These are phyloP conservation scores for Alviniconcha strummeri DNA, from an alignment of 2,888 invertebrate species.

Conservation along the genomic window DNA sequence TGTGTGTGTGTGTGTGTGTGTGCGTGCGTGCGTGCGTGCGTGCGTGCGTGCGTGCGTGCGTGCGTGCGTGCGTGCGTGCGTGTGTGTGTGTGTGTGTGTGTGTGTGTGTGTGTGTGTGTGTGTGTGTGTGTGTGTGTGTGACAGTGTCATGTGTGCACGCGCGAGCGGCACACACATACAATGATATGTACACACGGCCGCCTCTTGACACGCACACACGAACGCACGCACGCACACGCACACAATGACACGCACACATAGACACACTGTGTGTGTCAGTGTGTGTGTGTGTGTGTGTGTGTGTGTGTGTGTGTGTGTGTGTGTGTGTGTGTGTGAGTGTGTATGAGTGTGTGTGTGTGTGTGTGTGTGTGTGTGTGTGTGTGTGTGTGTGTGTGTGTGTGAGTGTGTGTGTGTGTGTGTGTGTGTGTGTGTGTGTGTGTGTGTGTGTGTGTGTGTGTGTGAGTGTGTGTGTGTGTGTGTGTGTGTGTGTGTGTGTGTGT, in stretches of 20 bases:
- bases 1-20: not conserved
- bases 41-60: not conserved
- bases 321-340: not conserved
- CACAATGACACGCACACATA: too few relatives aligned
- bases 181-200: not conserved
- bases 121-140: not conserved
- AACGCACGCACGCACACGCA: not conserved
- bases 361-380: not conserved
- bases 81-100: not conserved
- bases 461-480: not conserved
- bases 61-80: not conserved
- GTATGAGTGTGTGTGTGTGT: not conserved
- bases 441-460: not conserved
- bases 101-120: too few relatives aligned
- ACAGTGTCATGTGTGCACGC: not conserved
- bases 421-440: conserved; percentile 11
- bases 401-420: not conserved
- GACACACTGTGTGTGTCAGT: not conserved
- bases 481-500: not conserved
- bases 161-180: not conserved
- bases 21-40: too few relatives aligned
- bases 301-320: not conserved
- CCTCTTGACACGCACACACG: not conserved
- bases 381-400: not conserved
- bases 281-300: not conserved